Evolutionary conservation across 2,888 invertebrate species (phyloP), one percentile per base, ranked within the genome.

Genomic region (Campoletis raptor): DNA sequence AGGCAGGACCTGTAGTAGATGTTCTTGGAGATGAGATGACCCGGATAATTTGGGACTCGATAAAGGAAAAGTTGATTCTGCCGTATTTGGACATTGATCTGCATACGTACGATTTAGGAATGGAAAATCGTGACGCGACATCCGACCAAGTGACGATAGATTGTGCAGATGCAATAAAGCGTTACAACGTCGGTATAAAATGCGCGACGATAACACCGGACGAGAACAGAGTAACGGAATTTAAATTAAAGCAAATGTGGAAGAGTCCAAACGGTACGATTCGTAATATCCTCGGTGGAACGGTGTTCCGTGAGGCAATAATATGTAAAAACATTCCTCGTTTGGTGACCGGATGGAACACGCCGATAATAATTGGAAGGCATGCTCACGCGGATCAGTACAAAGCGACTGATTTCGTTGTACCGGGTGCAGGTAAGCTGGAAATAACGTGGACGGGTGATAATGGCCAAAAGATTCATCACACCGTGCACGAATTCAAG

Each of bases 171-270:
- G 99, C 99, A 18, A 96, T 99, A 82, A 98, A 98, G 94, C 98
- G 98, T 94, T 99, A 99, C 95, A 99, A 98, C 95, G 99, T 99
- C 76, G 99, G 99, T 64, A 98, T 99, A 89, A 99, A 99, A 95
- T 99, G 99, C 95, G 99, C 99, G 37, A 98, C 99, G 3, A 99
- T 99, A 89, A 99, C 99, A 0, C 99, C 99, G 1, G 99, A 99
- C 94, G 99, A 99, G 94, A 97, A 98, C 54, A 96, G 99, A 93
- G 99, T 99, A 0, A 97, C 98, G 94, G 98, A 98, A 94, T 98
- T 98, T 93, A 97, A 97, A 2, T 94, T 98, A 89, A 97, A 98
- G 93, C 96, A 98, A 94, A 98, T 98, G 98, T 98, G 98, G 98
- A 98, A 97, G 94, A 98, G 97, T 74, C 98, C 98, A 0, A 98